Evolutionary conservation across 2,113 vertebrate genomes (phyloP).

Genomic region (Empidonax traillii): DNA sequence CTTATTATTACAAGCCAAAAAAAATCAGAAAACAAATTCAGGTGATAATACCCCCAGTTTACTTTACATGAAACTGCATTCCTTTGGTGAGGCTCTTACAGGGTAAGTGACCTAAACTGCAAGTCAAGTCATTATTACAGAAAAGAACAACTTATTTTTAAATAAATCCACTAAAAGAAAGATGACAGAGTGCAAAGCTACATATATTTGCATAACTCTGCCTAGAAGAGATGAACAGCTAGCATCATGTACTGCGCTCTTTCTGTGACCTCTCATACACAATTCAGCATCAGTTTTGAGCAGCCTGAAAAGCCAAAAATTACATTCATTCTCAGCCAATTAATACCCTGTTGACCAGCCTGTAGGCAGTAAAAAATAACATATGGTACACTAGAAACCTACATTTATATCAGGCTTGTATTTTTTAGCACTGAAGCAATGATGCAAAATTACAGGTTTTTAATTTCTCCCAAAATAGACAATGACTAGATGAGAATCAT

Average conservation of each 20-base stretch:
- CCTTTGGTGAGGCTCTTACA: neutral
- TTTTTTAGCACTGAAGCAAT: neutral
- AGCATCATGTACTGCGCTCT: neutral
- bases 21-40: neutral
- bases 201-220: conserved; percentile 9
- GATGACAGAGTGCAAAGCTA: neutral
- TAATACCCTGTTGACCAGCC: neutral
- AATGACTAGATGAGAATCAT: neutral
- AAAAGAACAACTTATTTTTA: neutral
- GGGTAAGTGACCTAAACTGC: neutral
- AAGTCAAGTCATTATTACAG: neutral
- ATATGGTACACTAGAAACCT: neutral
- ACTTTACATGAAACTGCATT: neutral
- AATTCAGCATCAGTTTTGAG: neutral
- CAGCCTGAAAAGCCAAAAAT: neutral
- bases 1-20: neutral
- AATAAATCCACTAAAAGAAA: conserved; percentile 1
- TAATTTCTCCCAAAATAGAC: neutral
- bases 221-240: neutral
- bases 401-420: neutral
- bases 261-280: neutral
- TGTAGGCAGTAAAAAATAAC: neutral
- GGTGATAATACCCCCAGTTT: neutral
- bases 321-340: neutral
- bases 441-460: neutral